Conservation (phyloP, 1,140 invertebrate species). For the Argopecten irradians region DNA sequence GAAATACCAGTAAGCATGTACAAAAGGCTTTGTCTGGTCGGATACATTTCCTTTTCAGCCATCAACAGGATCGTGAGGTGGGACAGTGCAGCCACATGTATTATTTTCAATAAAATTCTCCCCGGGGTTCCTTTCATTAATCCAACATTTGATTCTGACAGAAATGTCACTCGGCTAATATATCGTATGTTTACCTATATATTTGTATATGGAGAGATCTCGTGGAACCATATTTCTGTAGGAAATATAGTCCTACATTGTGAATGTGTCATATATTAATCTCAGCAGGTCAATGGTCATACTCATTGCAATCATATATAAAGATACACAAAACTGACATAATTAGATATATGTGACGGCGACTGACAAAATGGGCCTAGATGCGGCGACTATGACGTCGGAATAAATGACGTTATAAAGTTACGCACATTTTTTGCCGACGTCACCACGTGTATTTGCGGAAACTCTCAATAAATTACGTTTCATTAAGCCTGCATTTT, state of each 20-base stretch:
- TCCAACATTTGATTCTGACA: constrained; percentile 9
- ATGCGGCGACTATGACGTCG: too few relatives aligned
- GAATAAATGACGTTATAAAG: too few relatives aligned
- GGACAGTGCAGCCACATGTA: constrained; percentile 11
- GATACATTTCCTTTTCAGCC: not conserved
- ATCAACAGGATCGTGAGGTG: not conserved
- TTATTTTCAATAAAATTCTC: constrained; percentile 18
- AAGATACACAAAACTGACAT: not conserved
- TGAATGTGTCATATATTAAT: not conserved
- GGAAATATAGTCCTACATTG: not conserved
- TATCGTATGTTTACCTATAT: not conserved
- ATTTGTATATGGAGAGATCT: not conserved
- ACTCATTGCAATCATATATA: not conserved
- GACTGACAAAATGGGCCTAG: too few relatives aligned
- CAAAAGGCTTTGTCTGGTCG: not conserved
- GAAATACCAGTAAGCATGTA: constrained; percentile 16
- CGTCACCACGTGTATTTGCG: too few relatives aligned
- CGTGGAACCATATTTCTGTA: not conserved
- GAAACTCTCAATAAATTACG: too few relatives aligned
- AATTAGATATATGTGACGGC: not conserved
- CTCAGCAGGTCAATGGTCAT: not conserved
- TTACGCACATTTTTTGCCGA: too few relatives aligned
- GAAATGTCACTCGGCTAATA: not conserved
- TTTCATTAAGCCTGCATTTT: too few relatives aligned
- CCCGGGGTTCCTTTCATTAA: not conserved